phyloP scores from a whole-genome alignment of 2,797 vertebrate genomes.

The Sebastes oblongus region DNA sequence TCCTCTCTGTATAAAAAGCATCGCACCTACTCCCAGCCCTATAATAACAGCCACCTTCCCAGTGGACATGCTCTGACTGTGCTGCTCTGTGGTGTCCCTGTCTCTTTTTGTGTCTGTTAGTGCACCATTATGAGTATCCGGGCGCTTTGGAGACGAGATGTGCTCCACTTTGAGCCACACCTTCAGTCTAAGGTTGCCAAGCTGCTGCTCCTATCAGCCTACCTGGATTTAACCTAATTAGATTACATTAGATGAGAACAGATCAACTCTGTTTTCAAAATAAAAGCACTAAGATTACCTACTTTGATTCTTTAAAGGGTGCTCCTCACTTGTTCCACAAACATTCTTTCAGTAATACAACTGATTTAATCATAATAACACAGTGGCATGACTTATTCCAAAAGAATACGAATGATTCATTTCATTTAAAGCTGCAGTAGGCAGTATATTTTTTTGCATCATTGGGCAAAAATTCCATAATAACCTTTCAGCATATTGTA shows the following conservation, averaged over 20 bases:
- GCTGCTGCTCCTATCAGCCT: neutral
- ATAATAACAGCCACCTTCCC: constrained; percentile 41
- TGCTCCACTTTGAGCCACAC: constrained; percentile 21
- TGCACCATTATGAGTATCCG: neutral
- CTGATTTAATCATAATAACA: neutral
- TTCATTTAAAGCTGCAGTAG: no score
- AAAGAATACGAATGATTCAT: neutral
- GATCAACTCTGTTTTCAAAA: neutral
- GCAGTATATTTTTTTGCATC: no score
- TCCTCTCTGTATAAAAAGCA: constrained; percentile 50
- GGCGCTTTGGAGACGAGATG: constrained; percentile 14
- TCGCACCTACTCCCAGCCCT: constrained; percentile 42
- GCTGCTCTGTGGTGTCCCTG: neutral
- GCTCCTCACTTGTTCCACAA: neutral
- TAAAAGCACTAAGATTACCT: neutral
- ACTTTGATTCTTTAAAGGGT: neutral
- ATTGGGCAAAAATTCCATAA: no score
- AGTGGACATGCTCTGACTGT: constrained; percentile 12
- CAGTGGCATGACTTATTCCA: neutral
- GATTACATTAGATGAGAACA: neutral
- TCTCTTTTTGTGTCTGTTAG: neutral
- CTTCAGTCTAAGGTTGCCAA: neutral
- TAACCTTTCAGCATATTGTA: no score
- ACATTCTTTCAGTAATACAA: neutral
- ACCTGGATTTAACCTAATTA: neutral